Conservation (phyloP, 2,113 vertebrate genomes). For the Pteronura brasiliensis region DNA sequence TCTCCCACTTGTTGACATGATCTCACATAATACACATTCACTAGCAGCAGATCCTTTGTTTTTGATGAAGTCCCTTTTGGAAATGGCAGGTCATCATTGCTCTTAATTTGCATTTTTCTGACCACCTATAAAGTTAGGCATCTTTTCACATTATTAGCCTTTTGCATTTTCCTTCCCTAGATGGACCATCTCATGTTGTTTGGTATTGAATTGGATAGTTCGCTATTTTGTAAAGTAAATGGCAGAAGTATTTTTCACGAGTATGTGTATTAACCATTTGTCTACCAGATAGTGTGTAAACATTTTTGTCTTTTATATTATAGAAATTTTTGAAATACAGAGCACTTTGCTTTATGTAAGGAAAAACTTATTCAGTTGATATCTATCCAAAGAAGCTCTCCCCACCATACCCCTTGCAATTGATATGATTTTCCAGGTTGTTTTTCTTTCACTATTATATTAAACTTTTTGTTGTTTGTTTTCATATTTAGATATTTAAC, state of each 20-base stretch:
- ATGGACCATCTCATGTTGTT: neutral
- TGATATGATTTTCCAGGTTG: neutral
- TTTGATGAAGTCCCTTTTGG: neutral
- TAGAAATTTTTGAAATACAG: neutral
- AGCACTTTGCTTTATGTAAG: neutral
- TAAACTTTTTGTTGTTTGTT: neutral
- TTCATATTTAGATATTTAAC: neutral
- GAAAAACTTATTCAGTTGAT: neutral
- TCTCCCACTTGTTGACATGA: neutral
- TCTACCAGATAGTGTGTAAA: neutral
- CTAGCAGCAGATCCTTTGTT: neutral
- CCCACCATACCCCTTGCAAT: neutral
- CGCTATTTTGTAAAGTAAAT: neutral
- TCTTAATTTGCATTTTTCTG: neutral
- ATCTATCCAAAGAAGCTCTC: neutral
- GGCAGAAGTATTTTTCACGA: neutral
- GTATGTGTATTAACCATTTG: neutral
- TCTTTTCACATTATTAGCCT: neutral
- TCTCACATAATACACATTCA: too few species aligned
- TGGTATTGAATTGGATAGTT: neutral
- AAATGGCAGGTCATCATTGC: rapidly evolving
- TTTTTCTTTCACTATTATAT: neutral
- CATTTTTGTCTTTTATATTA: neutral
- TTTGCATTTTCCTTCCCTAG: neutral
- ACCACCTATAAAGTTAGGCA: neutral